phyloP scores from a whole-genome alignment of 2,113 vertebrate genomes.

The Notarius quadriscutis region DNA sequence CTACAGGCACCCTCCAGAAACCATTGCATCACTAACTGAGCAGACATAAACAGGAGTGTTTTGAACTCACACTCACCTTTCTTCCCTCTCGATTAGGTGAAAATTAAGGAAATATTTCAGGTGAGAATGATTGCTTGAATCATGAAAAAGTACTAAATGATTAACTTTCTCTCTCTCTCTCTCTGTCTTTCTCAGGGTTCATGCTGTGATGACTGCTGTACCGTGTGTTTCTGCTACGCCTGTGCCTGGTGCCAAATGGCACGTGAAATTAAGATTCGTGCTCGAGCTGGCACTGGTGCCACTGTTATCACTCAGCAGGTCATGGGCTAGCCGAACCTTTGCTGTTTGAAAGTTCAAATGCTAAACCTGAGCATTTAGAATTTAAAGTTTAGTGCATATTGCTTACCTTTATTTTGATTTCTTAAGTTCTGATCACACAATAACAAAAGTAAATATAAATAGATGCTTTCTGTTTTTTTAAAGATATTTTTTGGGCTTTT shows the following conservation, averaged over 20 bases:
- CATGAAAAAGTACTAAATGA: background rate
- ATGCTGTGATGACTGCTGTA: conserved; percentile 67
- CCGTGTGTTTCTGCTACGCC: conserved; percentile 58
- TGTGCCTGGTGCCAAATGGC: conserved; percentile 79
- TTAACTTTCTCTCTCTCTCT: background rate
- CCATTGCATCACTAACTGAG: background rate
- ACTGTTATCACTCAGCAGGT: conserved; percentile 64
- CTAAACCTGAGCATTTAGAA: background rate
- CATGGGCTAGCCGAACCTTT: background rate
- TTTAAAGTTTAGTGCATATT: background rate
- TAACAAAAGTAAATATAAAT: background rate
- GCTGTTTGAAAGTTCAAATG: background rate
- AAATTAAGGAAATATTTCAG: background rate
- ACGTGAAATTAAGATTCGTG: conserved; percentile 68
- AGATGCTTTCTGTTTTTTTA: no score
- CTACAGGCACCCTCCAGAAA: background rate
- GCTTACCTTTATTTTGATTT: background rate
- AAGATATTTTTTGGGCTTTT: no score
- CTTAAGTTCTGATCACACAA: background rate
- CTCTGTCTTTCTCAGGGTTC: conserved; percentile 64
- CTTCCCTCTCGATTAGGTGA: background rate
- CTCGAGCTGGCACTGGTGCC: accelerated
- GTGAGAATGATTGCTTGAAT: background rate
- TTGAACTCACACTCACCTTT: background rate
- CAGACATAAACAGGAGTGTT: background rate